A percentile compares a stretch with the other conserved stretches of the same genome.
These are phyloP conservation scores for Pentalonia nigronervosa DNA, from an alignment of 1,140 invertebrate genomes.

Conservation along the genomic window DNA sequence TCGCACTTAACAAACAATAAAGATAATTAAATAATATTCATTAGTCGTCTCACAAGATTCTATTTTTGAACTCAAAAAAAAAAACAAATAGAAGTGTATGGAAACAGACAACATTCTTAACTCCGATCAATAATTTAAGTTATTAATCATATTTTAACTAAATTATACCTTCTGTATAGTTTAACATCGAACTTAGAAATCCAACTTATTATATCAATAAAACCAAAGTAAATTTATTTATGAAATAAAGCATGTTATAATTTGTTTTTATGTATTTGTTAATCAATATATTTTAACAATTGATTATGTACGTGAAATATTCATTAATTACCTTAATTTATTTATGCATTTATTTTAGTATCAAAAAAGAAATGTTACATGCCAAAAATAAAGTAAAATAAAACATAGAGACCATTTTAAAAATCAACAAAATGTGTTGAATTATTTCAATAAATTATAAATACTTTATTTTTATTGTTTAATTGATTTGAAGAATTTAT, in stretches of 20 bases:
- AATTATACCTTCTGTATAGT: background rate
- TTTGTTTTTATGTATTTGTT: background rate
- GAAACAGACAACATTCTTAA: background rate
- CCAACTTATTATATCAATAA: background rate
- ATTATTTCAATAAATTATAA: background rate
- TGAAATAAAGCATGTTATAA: background rate
- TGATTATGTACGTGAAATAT: background rate
- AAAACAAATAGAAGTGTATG: background rate
- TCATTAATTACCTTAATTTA: background rate
- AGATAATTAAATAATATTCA: conserved; percentile 30
- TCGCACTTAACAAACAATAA: conserved; percentile 45
- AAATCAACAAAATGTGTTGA: background rate
- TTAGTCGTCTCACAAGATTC: background rate
- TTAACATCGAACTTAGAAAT: background rate
- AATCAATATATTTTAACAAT: background rate
- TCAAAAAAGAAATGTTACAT: background rate
- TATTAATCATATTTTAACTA: no score
- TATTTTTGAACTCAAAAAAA: conserved; percentile 19
- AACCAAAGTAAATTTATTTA: background rate
- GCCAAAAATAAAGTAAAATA: background rate
- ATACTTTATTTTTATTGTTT: background rate
- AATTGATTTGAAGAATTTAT: background rate
- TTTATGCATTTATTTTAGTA: background rate
- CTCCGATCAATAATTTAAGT: background rate
- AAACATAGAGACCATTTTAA: background rate